Percentiles rank a stretch among this genome's conserved stretches.
Conservation (phyloP, 2,888 invertebrate genomes). For the Gymnosoma rotundatum region DNA sequence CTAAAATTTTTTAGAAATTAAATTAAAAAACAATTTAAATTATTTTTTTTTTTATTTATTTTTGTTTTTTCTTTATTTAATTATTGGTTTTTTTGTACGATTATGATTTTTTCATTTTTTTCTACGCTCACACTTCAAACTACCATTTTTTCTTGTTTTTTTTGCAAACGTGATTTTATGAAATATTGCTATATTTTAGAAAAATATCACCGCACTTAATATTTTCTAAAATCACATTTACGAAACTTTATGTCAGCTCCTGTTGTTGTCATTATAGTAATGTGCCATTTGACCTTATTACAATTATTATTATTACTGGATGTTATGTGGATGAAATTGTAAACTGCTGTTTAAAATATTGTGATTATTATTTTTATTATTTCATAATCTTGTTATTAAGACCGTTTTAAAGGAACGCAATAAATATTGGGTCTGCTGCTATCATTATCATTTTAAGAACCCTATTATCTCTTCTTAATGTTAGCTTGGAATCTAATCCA, state of each 20-base stretch:
- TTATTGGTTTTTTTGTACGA: no score
- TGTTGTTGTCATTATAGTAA: conserved; percentile 2
- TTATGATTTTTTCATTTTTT: no score
- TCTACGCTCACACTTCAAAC: background rate
- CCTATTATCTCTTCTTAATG: conserved; percentile 43
- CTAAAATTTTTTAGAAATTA: no score
- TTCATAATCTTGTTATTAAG: conserved; percentile 55
- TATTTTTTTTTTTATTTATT: no score
- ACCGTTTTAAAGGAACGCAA: conserved; percentile 40
- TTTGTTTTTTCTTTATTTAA: no score
- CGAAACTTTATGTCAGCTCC: background rate
- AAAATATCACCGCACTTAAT: conserved; percentile 16
- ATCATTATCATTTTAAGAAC: conserved; percentile 59
- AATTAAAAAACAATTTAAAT: no score
- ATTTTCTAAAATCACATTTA: conserved; percentile 4
- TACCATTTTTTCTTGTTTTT: no score
- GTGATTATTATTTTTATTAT: conserved; percentile 57
- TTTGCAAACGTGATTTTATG: conserved; percentile 19
- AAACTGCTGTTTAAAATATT: conserved; percentile 55
- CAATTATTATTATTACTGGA: conserved; percentile 44
- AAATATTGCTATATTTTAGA: conserved; percentile 31
- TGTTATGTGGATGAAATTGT: conserved; percentile 47
- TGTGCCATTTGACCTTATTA: conserved; percentile 50
- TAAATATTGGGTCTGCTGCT: conserved; percentile 16
- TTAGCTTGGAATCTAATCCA: conserved; percentile 1